Conservation (phyloP, 2,113 vertebrate species). For the Anoura caudifer region DNA sequence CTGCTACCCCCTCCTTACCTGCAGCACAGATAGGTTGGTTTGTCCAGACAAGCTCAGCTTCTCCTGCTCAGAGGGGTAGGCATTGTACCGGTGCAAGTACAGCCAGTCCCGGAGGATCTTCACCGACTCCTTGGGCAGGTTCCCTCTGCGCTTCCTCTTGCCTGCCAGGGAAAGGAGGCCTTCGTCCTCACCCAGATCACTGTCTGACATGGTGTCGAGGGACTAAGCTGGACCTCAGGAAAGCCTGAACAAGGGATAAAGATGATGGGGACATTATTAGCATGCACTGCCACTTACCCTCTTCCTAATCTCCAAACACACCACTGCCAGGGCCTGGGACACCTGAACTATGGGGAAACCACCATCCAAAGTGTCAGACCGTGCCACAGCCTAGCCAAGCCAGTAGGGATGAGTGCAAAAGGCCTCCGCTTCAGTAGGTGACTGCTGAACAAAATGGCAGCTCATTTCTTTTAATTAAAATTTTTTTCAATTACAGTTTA, state of each 20-base stretch:
- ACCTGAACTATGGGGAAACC: background rate
- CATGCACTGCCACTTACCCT: background rate
- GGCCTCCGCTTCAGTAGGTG: background rate
- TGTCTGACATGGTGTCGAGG: slow-evolving; percentile 88
- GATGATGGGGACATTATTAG: background rate
- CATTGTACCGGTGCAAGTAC: slow-evolving; percentile 95
- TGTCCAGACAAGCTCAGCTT: slow-evolving; percentile 92
- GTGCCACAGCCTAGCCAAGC: background rate
- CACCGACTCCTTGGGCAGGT: slow-evolving; percentile 96
- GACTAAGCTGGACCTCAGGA: slow-evolving; percentile 39
- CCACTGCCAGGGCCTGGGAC: background rate
- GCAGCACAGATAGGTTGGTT: slow-evolving; percentile 93
- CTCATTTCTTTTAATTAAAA: background rate
- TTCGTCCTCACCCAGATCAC: slow-evolving; percentile 91
- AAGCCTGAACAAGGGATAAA: slow-evolving; percentile 66
- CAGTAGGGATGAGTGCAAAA: background rate
- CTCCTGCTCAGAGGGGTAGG: slow-evolving; percentile 97
- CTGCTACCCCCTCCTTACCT: slow-evolving; percentile 82
- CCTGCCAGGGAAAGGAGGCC: slow-evolving; percentile 81
- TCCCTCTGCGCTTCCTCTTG: slow-evolving; percentile 95
- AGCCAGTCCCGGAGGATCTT: slow-evolving; percentile 96
- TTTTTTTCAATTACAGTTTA: background rate
- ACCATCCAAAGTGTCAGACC: background rate
- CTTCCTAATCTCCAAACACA: background rate
- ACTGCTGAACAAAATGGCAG: background rate